Evolutionary conservation across 2,113 vertebrate species (phyloP), one percentile per base, ranked within the genome.

Genomic region (Onychostruthus taczanowskii): DNA sequence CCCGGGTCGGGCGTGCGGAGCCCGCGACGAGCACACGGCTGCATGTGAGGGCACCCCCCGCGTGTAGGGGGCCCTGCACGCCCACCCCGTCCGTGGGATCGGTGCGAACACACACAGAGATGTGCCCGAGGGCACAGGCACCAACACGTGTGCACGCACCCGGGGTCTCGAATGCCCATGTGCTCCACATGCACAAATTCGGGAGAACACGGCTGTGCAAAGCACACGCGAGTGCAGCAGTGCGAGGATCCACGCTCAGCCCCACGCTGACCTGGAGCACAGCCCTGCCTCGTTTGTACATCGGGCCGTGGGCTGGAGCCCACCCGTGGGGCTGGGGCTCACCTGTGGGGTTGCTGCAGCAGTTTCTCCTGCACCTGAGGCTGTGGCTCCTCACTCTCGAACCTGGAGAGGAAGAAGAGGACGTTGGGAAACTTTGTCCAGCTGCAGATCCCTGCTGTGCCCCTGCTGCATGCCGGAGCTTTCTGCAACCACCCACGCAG

Each of bases 91-190:
- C 55, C 7, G 39, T 22, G 75, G 70, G 78, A 58, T 47, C 14
- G 10, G 41, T 41, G 55, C 33, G 16, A 37, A 3, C 55, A 1
- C 3, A 24, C 37, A 21, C 61, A 27, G 21, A 47, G 52, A 35
- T 39, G 78, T 41, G 47, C 13, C 53, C 4, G 0, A 18, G 35
- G 69, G 28, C 18, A 9, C 66, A 3, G 6, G 21, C 27, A 1
- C 39, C n/a, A 1, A 15, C 50, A 33, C 17, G 9, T 3, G 44
- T 18, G 75, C 44, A 5, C 1, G 7, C 2, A 5, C 21, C 30
- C 39, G 6, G 20, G n/a, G 6, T 21, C 22, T n/a, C 7, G 1
- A 10, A 47, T 11, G n/a, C 39, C 43, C 2, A 0, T 0, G 21
- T 9, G 18, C 30, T 35, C 27, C 9, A 13, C 22, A 0, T 0